Evolutionary conservation across 2,888 invertebrate species (phyloP).

Genomic region (Barypeithes pellucidus): DNA sequence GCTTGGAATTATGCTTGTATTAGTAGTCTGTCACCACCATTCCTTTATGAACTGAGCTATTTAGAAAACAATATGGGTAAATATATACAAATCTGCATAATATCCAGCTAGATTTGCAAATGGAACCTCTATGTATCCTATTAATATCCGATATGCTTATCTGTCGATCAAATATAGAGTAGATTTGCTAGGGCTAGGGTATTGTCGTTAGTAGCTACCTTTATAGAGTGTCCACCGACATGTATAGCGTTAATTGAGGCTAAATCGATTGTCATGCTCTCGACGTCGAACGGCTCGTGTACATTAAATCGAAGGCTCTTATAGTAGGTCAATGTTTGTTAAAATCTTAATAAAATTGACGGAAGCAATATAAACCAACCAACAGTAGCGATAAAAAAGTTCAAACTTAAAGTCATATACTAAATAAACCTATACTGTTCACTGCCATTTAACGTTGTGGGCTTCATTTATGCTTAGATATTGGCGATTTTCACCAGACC

Average conservation of each 20-base stretch:
- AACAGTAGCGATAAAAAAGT: too few relatives aligned
- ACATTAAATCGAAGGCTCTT: not conserved
- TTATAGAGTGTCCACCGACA: constrained; percentile 11
- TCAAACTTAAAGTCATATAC: too few relatives aligned
- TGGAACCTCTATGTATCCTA: not conserved
- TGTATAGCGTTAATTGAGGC: constrained; percentile 10
- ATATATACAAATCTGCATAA: not conserved
- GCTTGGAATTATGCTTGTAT: too few relatives aligned
- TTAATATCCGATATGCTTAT: constrained; percentile 26
- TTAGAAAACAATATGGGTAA: too few relatives aligned
- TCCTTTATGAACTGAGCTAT: too few relatives aligned
- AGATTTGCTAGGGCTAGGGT: not conserved
- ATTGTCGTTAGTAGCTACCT: constrained; percentile 15
- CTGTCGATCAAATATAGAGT: not conserved
- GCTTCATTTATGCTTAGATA: too few relatives aligned
- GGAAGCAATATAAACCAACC: too few relatives aligned
- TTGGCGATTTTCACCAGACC: too few relatives aligned
- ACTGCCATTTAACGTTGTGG: too few relatives aligned
- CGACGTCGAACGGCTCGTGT: not conserved
- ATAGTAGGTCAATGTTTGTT: not conserved
- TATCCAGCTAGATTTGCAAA: not conserved
- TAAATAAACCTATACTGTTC: too few relatives aligned
- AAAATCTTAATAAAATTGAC: not conserved
- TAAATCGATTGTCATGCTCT: not conserved
- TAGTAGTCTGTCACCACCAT: too few relatives aligned